Evolutionary conservation across 2,888 invertebrate species (phyloP).

Genomic region (Euclidia mi): DNA sequence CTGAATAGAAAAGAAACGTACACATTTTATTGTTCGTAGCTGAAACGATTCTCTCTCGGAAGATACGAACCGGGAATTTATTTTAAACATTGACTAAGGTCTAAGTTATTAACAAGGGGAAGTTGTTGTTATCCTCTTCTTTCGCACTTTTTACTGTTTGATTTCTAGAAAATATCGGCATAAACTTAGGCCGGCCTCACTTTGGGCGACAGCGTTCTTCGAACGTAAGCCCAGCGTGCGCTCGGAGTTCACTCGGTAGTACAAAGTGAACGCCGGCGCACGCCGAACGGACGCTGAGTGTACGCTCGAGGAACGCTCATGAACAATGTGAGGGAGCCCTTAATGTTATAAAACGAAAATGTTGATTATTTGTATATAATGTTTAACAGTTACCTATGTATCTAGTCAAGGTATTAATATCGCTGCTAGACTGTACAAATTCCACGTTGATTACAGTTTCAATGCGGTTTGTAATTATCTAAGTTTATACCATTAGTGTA

Average conservation of each 20-base stretch:
- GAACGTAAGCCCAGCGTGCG: no score
- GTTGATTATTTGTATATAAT: slow-evolving; percentile 45
- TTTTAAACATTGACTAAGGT: slow-evolving; percentile 33
- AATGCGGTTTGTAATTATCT: slow-evolving; percentile 39
- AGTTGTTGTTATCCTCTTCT: slow-evolving; percentile 30
- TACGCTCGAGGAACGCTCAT: no score
- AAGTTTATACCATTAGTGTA: slow-evolving; percentile 44
- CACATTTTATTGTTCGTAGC: no score
- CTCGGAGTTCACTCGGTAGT: no score
- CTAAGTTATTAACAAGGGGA: slow-evolving; percentile 34
- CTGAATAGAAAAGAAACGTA: no score
- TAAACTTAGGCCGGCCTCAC: no score
- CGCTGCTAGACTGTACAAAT: slow-evolving; percentile 35
- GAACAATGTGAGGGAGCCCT: no score
- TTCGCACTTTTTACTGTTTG: slow-evolving; percentile 26
- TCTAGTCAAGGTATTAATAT: slow-evolving; percentile 55
- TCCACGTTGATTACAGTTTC: slow-evolving; percentile 39
- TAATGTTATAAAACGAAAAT: slow-evolving; percentile 30
- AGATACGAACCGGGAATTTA: background rate
- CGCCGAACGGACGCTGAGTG: no score
- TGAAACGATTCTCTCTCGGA: no score
- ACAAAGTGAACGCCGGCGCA: no score
- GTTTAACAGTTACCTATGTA: slow-evolving; percentile 42
- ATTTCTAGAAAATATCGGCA: slow-evolving; percentile 32
- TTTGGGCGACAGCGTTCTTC: no score